Percentiles rank a stretch among this genome's conserved stretches.
These are phyloP conservation scores for Petromus typicus DNA, from an alignment of 2,113 vertebrate genomes.

Conservation along the genomic window DNA sequence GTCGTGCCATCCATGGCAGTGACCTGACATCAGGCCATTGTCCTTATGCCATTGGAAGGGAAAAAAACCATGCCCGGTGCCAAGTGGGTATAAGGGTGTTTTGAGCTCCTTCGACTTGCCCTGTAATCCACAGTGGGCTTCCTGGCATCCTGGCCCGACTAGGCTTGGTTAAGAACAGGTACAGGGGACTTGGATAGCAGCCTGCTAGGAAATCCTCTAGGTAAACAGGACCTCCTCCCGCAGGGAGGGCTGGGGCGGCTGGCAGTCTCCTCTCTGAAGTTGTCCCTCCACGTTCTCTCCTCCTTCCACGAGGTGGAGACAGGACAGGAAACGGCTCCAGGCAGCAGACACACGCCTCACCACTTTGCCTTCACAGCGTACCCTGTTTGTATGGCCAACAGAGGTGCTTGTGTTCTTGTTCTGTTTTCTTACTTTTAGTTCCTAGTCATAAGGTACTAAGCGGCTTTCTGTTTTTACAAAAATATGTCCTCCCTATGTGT, in stretches of 20 bases:
- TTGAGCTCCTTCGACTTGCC: background rate
- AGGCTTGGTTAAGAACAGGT: background rate
- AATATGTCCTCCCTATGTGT: background rate
- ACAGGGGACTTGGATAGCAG: background rate
- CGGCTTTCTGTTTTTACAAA: background rate
- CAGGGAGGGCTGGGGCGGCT: background rate
- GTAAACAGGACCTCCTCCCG: background rate
- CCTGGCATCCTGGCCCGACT: background rate
- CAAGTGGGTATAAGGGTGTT: background rate
- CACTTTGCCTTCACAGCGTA: background rate
- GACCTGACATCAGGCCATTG: background rate
- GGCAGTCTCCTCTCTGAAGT: background rate
- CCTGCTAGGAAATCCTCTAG: rapidly evolving
- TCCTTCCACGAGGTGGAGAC: background rate
- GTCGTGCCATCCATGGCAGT: rapidly evolving
- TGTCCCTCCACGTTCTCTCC: background rate
- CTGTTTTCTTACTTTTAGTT: background rate
- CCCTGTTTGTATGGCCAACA: background rate
- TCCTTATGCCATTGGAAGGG: background rate
- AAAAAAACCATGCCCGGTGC: background rate
- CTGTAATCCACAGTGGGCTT: background rate
- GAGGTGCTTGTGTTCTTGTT: background rate
- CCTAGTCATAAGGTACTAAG: background rate
- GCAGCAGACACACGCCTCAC: background rate
- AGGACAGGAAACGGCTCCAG: background rate